Conservation (phyloP, 2,113 vertebrate genomes). For the Takifugu flavidus region DNA sequence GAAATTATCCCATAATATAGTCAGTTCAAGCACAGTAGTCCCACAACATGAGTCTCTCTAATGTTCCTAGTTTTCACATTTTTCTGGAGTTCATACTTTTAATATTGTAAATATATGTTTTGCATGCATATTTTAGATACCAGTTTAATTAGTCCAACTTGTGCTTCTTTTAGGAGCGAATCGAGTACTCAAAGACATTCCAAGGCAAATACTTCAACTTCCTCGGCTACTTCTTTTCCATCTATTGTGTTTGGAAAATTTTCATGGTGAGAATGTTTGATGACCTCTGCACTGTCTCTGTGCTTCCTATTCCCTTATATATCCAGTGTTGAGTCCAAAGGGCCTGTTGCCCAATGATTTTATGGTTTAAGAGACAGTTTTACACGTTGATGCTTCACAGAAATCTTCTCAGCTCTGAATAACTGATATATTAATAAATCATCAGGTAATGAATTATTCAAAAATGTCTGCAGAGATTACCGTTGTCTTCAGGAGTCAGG, state of each 20-base stretch:
- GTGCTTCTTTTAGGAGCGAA: conserved; percentile 82
- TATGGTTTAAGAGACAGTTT: background rate
- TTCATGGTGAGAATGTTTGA: conserved; percentile 87
- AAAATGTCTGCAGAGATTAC: background rate
- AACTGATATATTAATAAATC: background rate
- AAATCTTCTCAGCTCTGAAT: background rate
- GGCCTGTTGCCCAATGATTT: conserved; percentile 1
- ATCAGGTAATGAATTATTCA: background rate
- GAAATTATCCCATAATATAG: no score
- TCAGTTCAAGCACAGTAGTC: no score
- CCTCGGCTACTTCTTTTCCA: conserved; percentile 97
- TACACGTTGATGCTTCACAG: background rate
- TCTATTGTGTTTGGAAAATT: conserved; percentile 99
- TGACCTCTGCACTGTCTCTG: background rate
- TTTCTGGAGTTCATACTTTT: no score
- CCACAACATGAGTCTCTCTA: no score
- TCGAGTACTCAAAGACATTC: conserved; percentile 98
- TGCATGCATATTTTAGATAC: background rate
- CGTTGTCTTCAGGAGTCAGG: background rate
- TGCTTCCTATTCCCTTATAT: background rate
- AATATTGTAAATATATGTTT: no score
- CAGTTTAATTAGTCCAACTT: background rate
- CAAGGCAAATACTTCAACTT: conserved; percentile 99
- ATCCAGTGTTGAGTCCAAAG: background rate
- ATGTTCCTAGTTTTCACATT: no score